Evolutionary conservation across 2,797 vertebrate species (phyloP), one percentile per base, ranked within the genome.

Genomic region (Chiroxiphia lanceolata): DNA sequence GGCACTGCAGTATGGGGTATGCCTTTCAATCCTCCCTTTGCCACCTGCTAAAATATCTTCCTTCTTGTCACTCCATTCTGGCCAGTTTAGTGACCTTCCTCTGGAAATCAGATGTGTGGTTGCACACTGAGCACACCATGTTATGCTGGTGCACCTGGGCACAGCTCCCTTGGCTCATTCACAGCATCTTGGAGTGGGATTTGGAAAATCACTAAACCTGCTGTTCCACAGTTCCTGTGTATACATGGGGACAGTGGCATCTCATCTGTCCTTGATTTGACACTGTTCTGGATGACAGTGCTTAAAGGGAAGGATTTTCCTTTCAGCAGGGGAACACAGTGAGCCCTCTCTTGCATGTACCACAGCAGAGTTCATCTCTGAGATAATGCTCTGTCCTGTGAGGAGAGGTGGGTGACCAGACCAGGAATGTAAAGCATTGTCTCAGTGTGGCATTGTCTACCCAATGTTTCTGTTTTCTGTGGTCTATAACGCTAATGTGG

Each of bases 71-170:
- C 14, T 90, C 25, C 13, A 50, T 65, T 75, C 69, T 48, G 51
- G 36, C 18, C 69, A 78, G 45, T 71, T 94, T 50, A 38, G 38
- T 8, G 11, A 61, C 72, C 33, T 88, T 90, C 42, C 19, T 53
- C 42, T 20, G 74, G 72, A 81, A 91, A 71, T 16, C 61, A 57
- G 16, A 33, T 59, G 20, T 51, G 64, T 74, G 40, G 29, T 6
- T 83, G 56, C 6, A 7, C 23, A 21, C 47, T 44, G 64, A 59
- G 60, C 29, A 61, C 29, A 34, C 34, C 4, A 7, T 0, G 2
- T 50, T 48, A 20, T 8, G 3, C 7, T 59, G 45, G n/a, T 1
- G 0, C 69, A 76, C 5, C 47, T 3, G 0, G 59, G 22, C 44
- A 77, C 13, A n/a, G 51, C 44, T 90, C 42, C 48, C 51, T 86